Base-by-base conservation (phyloP, 2,113 vertebrate species). In the Scalopus aquaticus region DNA sequence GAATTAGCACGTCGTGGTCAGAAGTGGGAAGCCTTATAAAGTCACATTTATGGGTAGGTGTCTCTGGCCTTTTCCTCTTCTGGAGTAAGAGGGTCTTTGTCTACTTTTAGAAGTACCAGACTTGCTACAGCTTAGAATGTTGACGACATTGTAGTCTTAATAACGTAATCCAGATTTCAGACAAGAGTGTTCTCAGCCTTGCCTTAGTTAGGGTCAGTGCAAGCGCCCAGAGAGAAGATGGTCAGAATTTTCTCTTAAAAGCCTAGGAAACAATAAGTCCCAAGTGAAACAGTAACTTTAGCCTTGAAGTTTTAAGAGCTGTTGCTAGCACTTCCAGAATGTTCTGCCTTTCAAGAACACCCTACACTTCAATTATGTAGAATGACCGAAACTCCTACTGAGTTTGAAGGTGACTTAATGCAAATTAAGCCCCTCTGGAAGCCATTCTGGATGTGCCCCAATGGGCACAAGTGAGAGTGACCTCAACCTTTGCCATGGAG, bases 231-330 rank as follows among this genome's bases (percentile, higher is more conserved):
- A 74, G 73, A 85, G 94, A 96, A 96, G 46, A 62, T 72, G 89
- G 78, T 79, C 90, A 85, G 77, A 42, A 49, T 92, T 95, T 90
- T 92, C 87, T 87, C 90, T 95, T 94, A 92, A 95, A 81, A 97
- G 82, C 83, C 80, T 76, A 82, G 81, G 87, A 95, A 88, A 97
- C 72, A 90, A 90, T 81, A 96, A 79, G 73, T 94, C 90, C 92
- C 83, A 49, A 85, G 42, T 37, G 87, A 97, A 94, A 94, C 67
- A 93, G 96, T 93, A 97, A 90, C 84, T 76, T 65, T 64, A 54
- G 72, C 84, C 92, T 4, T 85, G 72, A 95, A 72, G 78, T 69
- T 93, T 90, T 93, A 84, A 90, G 92, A 65, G 83, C 58, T 93
- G 72, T 58, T 44, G 58, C 82, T 95, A 92, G 79, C 5, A 32